Percentiles rank a stretch among this genome's conserved stretches.
Conservation (phyloP, 2,888 invertebrate genomes). For the Drosophila anomelani region DNA sequence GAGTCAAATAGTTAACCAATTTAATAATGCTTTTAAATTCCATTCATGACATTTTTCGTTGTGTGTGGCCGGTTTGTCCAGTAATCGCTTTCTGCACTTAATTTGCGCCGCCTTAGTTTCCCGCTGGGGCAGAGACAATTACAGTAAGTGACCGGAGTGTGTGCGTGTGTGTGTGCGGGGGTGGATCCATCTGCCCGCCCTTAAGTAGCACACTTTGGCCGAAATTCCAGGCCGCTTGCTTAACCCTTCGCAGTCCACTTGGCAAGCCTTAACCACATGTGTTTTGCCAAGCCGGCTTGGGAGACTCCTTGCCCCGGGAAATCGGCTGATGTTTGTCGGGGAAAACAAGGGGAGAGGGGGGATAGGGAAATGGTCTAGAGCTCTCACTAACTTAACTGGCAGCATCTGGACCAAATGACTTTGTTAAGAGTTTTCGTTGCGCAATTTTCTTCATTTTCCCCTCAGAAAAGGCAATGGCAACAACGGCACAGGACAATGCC, state of each 20-base stretch:
- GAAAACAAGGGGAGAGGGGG: background rate
- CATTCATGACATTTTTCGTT: background rate
- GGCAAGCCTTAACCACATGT: conserved; percentile 70
- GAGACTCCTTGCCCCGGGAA: conserved; percentile 30
- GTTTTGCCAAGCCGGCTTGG: conserved; percentile 51
- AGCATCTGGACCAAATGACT: conserved; percentile 79
- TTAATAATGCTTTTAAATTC: background rate
- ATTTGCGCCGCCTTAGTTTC: conserved; percentile 55
- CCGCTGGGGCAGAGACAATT: conserved; percentile 62
- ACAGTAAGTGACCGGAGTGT: conserved; percentile 71
- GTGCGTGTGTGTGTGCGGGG: conserved; percentile 29
- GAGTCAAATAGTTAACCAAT: background rate
- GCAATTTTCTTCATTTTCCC: conserved; percentile 74
- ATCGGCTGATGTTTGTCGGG: conserved; percentile 41
- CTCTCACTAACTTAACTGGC: conserved; percentile 68
- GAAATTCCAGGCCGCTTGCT: conserved; percentile 60
- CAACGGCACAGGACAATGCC: conserved; percentile 59
- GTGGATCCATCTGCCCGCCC: conserved; percentile 13
- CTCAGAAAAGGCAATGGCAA: conserved; percentile 14
- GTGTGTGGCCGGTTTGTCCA: conserved; percentile 17
- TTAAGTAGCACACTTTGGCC: conserved; percentile 67
- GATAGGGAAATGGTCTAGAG: conserved; percentile 13
- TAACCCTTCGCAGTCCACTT: conserved; percentile 68
- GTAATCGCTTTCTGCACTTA: conserved; percentile 75
- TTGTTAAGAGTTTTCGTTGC: conserved; percentile 80